These are phyloP conservation scores for Apostichopus parvimensis DNA, from an alignment of 35 echinoderm and acorn worm species.

Conservation along the genomic window DNA sequence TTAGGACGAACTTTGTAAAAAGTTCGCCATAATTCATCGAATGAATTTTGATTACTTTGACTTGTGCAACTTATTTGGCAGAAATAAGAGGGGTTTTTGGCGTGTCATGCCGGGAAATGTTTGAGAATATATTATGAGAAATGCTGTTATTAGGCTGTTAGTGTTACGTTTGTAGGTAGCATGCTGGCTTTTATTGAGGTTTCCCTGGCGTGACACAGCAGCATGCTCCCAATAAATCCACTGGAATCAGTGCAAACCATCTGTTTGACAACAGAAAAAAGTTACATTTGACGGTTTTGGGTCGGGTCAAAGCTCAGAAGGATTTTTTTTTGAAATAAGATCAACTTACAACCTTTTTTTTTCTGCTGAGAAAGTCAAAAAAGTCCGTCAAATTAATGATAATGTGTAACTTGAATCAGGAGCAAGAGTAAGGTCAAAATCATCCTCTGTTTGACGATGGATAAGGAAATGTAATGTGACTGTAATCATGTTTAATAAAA, in stretches of 20 bases:
- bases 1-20: too few species aligned
- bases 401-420: not conserved
- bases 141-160: not conserved
- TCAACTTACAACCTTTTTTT: not conserved
- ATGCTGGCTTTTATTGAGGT: not conserved
- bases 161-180: not conserved
- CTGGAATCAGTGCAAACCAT: not conserved
- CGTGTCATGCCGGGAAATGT: too few species aligned
- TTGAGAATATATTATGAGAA: too few species aligned
- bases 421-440: not conserved
- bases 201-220: not conserved
- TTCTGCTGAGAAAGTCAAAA: not conserved
- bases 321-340: not conserved
- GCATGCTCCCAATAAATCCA: not conserved
- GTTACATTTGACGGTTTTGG: not conserved
- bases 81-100: too few species aligned
- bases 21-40: too few species aligned
- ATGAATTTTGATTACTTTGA: not conserved
- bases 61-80: not conserved
- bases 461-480: not conserved
- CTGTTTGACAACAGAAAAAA: not conserved
- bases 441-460: not conserved
- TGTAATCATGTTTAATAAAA: not conserved
- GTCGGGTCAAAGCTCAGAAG: not conserved
- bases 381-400: not conserved